phyloP scores from a whole-genome alignment of 2,888 invertebrate genomes.

The Drosophila flavopinicola region DNA sequence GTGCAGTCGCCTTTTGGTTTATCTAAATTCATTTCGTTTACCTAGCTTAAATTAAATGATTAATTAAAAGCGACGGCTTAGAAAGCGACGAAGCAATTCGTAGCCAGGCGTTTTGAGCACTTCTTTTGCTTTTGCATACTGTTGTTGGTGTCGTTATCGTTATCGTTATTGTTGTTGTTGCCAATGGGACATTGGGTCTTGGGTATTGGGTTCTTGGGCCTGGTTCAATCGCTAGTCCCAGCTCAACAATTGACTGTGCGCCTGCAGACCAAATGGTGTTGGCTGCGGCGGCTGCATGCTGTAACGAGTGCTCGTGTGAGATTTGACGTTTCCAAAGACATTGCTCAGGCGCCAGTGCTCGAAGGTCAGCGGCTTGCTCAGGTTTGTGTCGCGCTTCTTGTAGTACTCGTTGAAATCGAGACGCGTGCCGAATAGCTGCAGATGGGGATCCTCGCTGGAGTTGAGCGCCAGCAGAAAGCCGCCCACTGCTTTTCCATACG shows the following conservation, averaged over 20 bases:
- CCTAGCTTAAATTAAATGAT: background rate
- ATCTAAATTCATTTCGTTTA: slow-evolving; percentile 15
- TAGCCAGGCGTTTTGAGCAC: background rate
- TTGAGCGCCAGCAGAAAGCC: slow-evolving; percentile 93
- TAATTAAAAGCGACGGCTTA: slow-evolving; percentile 3
- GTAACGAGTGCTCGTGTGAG: slow-evolving; percentile 17
- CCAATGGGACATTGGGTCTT: background rate
- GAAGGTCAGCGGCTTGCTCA: slow-evolving; percentile 88
- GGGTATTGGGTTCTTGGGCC: background rate
- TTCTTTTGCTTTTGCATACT: background rate
- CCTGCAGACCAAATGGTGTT: background rate
- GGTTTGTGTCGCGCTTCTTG: slow-evolving; percentile 91
- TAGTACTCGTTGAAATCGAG: slow-evolving; percentile 98
- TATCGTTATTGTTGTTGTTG: slow-evolving; percentile 10
- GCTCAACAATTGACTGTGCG: background rate
- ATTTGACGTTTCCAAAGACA: slow-evolving; percentile 22
- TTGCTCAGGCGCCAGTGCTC: slow-evolving; percentile 87
- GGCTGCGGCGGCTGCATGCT: slow-evolving; percentile 4
- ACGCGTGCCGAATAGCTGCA: slow-evolving; percentile 95
- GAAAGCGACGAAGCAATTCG: slow-evolving; percentile 21
- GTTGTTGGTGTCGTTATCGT: slow-evolving; percentile 5
- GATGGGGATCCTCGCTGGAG: slow-evolving; percentile 92
- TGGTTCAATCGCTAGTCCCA: slow-evolving; percentile 12
- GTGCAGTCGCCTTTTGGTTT: slow-evolving; percentile 9
- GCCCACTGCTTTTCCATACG: slow-evolving; percentile 91